Percentiles rank a stretch among this genome's conserved stretches.
phyloP scores from a whole-genome alignment of 2,113 vertebrate species.

The Callopanchax toddi region DNA sequence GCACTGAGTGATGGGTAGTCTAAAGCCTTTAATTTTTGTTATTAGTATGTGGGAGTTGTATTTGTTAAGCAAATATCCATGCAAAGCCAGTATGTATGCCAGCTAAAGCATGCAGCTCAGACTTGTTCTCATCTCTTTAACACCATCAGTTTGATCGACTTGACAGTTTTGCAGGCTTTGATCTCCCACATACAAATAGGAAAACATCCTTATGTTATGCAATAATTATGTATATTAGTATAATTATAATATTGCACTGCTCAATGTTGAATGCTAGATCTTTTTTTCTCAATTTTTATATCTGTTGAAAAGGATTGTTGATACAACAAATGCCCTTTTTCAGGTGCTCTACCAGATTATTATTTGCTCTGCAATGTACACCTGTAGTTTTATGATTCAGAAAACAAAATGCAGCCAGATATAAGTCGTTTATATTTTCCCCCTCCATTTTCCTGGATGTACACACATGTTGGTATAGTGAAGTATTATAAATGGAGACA shows the following conservation, averaged over 20 bases:
- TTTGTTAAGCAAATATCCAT: conserved; percentile 47
- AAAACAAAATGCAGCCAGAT: too few species aligned
- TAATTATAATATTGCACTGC: background rate
- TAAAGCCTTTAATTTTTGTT: conserved; percentile 17
- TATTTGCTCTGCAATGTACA: too few species aligned
- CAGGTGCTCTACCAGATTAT: too few species aligned
- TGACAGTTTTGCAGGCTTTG: background rate
- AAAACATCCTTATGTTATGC: conserved; percentile 8
- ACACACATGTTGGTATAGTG: background rate
- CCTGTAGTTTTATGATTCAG: too few species aligned
- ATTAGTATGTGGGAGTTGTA: conserved; percentile 28
- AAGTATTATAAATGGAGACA: too few species aligned
- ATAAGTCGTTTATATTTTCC: too few species aligned
- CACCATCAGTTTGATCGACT: conserved; percentile 21
- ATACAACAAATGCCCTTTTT: too few species aligned
- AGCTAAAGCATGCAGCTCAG: conserved; percentile 10
- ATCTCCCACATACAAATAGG: conserved; percentile 6
- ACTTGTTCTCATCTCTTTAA: conserved; percentile 25
- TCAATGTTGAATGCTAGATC: too few species aligned
- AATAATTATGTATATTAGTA: conserved; percentile 3
- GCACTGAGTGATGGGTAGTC: conserved; percentile 16
- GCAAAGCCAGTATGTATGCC: conserved; percentile 16
- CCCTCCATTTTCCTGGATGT: too few species aligned
- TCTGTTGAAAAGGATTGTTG: background rate
- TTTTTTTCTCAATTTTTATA: background rate